Percentiles rank a stretch among this genome's conserved stretches.
These are phyloP conservation scores for Osmoderma eremita DNA, from an alignment of 2,888 invertebrate species.

Conservation along the genomic window DNA sequence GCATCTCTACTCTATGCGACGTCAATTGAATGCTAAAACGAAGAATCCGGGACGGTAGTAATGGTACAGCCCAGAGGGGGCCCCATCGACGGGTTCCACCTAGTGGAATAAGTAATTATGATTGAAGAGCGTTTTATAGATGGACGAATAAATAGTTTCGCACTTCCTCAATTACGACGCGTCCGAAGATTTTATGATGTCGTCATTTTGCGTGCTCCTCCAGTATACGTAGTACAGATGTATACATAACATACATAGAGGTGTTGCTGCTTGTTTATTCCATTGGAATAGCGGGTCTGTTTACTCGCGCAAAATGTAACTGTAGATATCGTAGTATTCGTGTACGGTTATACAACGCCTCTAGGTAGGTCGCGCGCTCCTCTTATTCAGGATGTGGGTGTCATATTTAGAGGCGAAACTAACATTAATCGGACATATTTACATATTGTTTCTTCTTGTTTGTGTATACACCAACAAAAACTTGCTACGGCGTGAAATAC, in stretches of 20 bases:
- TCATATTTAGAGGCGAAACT: too few species aligned
- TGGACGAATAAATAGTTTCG: constrained; percentile 18
- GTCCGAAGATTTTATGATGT: constrained; percentile 16
- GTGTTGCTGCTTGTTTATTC: too few species aligned
- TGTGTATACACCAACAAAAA: too few species aligned
- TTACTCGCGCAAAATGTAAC: too few species aligned
- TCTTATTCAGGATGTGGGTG: too few species aligned
- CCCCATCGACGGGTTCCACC: background rate
- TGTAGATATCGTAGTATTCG: too few species aligned
- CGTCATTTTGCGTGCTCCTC: constrained; percentile 3
- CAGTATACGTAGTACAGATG: background rate
- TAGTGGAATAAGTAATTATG: constrained; percentile 11
- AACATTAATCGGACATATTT: too few species aligned
- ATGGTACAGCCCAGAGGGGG: constrained; percentile 1
- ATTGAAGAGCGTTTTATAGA: background rate
- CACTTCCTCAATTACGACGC: constrained; percentile 34
- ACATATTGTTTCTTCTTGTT: too few species aligned
- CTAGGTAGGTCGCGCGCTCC: too few species aligned
- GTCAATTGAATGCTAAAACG: constrained; percentile 24
- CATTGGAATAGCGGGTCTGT: too few species aligned
- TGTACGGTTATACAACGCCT: too few species aligned
- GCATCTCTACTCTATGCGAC: constrained; percentile 6
- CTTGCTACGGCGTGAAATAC: too few species aligned
- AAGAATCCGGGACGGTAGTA: background rate
- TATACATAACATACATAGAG: background rate